Conservation (phyloP, 2,797 vertebrate species). For the Denticeps clupeoides region DNA sequence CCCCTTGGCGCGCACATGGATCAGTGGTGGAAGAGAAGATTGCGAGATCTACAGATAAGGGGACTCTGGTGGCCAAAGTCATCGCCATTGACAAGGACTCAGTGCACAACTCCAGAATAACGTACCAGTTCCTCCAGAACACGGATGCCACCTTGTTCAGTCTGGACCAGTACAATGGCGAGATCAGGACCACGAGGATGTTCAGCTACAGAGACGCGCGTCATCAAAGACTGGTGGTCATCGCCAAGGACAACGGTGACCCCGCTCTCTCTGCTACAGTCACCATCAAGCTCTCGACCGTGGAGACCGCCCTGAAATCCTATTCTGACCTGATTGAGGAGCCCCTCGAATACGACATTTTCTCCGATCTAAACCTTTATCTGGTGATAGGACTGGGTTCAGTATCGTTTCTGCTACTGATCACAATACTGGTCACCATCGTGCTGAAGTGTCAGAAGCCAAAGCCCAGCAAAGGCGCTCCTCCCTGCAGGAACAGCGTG, state of each 20-base stretch:
- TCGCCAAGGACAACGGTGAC: conserved; percentile 48
- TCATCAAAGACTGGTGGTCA: conserved; percentile 42
- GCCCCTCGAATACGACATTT: conserved; percentile 44
- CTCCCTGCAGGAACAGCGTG: conserved; percentile 44
- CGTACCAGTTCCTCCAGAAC: conserved; percentile 50
- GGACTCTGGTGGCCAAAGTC: conserved; percentile 45
- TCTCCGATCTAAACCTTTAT: conserved; percentile 47
- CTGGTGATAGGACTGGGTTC: conserved; percentile 49
- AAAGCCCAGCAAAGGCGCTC: conserved; percentile 33
- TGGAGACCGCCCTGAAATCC: conserved; percentile 45
- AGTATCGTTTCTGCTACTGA: conserved; percentile 49
- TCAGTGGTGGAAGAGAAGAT: conserved; percentile 41
- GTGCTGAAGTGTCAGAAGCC: conserved; percentile 48
- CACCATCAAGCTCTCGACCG: conserved; percentile 48
- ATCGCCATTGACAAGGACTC: conserved; percentile 50
- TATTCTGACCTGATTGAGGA: conserved; percentile 47
- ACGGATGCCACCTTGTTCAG: conserved; percentile 50
- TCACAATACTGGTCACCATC: conserved; percentile 42
- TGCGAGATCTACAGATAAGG: conserved; percentile 45
- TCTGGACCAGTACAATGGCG: conserved; percentile 54
- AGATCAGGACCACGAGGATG: conserved; percentile 54
- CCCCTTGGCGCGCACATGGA: conserved; percentile 45
- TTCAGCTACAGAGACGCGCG: conserved; percentile 53
- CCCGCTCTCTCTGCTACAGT: conserved; percentile 51
- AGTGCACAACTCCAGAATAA: conserved; percentile 49